Conservation (phyloP, 2,888 invertebrate species). For the Hoplodrina blanda region DNA sequence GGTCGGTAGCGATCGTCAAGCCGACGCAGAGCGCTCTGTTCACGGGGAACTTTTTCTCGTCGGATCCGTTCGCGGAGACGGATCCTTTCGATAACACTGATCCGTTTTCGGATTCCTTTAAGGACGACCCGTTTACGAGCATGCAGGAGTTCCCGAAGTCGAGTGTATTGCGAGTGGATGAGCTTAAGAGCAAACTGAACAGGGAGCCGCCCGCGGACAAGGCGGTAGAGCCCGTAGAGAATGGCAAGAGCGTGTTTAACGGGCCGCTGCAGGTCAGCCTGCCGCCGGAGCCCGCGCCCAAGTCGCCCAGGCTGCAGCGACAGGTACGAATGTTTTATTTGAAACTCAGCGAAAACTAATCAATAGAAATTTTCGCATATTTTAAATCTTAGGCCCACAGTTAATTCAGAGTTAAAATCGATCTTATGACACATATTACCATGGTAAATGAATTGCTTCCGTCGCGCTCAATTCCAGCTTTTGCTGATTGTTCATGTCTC, state of each 20-base stretch:
- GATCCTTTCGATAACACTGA: constrained; percentile 94
- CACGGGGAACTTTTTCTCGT: constrained; percentile 83
- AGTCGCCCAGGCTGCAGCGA: constrained; percentile 84
- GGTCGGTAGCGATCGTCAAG: constrained; percentile 85
- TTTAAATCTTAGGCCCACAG: too few relatives aligned
- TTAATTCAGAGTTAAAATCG: too few relatives aligned
- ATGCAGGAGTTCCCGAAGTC: constrained; percentile 84
- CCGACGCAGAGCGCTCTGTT: constrained; percentile 73
- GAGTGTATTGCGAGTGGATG: constrained; percentile 73
- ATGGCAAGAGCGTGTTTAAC: constrained; percentile 88
- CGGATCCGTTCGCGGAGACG: constrained; percentile 92
- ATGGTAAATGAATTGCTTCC: background rate
- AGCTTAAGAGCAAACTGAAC: constrained; percentile 73
- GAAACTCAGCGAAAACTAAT: background rate
- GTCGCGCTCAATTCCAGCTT: background rate
- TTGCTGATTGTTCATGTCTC: background rate
- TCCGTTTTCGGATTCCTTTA: constrained; percentile 92
- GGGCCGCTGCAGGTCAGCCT: constrained; percentile 93
- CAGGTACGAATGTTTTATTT: constrained; percentile 72
- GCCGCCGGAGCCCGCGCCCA: constrained; percentile 91
- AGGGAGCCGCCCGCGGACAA: constrained; percentile 68
- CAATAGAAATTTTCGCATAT: too few relatives aligned
- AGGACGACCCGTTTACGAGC: constrained; percentile 91
- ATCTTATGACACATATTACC: too few relatives aligned
- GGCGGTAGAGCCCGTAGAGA: constrained; percentile 65